Base-by-base conservation (phyloP, 2,797 vertebrate genomes). In the Anabas testudineus region DNA sequence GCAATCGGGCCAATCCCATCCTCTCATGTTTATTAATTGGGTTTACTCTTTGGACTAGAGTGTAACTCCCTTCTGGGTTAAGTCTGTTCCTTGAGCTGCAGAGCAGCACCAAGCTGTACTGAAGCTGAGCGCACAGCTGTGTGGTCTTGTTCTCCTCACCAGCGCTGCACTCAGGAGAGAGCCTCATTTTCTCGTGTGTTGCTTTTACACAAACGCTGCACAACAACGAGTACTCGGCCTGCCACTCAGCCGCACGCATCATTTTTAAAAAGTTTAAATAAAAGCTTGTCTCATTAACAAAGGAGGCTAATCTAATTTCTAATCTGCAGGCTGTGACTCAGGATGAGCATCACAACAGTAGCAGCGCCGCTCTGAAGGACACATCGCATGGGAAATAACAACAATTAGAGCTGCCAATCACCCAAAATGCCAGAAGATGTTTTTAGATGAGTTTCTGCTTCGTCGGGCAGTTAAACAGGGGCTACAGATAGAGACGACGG, bases 401-500 rank as follows among this genome's bases (percentile, higher is more conserved):
- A 84, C 86, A 90, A 91, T 92, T 90, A 90, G 74, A 90, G 80
- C 83, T 90, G 89, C 85, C 90, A 87, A 67, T 93, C 89, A 90
- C 34, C 37, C 57, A 79, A 71, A 87, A 85, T 78, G 88, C 80
- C 81, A 87, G 69, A 85, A 71, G 75, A 81, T 57, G 68, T 34
- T 69, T 79, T 68, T 65, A 70, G 62, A 80, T 75, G 67, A 68
- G 74, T 71, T 77, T 75, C 32, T 80, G 66, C 78, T 70, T 64
- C 4, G 19, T 42, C 10, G 18, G 57, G 57, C 16, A 26, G 70
- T 52, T 66, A 54, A 53, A 74, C 48, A 46, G 21, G 13, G 32
- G 36, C 60, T 64, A 28, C 7, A 60, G 64, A 68, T 34, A 39
- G 69, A 59, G 42, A 8, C 24, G 66, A 62, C 5, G 24, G 41